Evolutionary conservation across 2,113 vertebrate genomes (phyloP).

Genomic region (Myrmecobius fasciatus): DNA sequence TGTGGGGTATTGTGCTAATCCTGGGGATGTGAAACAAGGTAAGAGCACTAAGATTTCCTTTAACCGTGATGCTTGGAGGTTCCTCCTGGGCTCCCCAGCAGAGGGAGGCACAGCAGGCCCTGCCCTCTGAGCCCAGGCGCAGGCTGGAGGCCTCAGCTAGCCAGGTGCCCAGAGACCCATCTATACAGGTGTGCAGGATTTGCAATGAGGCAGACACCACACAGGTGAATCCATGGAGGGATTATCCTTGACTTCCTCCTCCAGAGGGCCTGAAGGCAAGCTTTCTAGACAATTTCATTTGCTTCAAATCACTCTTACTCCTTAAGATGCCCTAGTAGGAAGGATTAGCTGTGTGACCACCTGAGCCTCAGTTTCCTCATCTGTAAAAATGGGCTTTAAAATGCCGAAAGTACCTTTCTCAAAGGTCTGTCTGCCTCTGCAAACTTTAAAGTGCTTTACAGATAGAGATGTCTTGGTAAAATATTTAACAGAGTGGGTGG

Average conservation of each 20-base stretch:
- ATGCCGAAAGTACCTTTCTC: background rate
- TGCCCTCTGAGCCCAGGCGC: background rate
- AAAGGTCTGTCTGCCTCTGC: background rate
- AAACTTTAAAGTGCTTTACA: background rate
- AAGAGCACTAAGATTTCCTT: too few relatives aligned
- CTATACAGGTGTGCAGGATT: background rate
- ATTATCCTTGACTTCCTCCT: background rate
- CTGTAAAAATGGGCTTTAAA: background rate
- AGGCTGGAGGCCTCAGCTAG: background rate
- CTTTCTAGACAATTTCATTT: background rate
- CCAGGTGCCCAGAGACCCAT: background rate
- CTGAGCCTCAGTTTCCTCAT: background rate
- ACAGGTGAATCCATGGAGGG: background rate
- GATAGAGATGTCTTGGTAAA: background rate
- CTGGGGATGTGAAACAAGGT: too few relatives aligned
- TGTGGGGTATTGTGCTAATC: too few relatives aligned
- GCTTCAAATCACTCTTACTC: background rate
- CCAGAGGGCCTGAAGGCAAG: too few relatives aligned
- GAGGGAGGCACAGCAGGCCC: background rate
- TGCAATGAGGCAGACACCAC: background rate
- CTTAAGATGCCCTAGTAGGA: background rate
- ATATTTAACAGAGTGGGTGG: too few relatives aligned
- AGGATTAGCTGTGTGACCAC: background rate
- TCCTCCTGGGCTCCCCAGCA: background rate
- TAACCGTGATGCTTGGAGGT: rapidly evolving